Evolutionary conservation across 1,140 invertebrate species (phyloP).

Genomic region (Neodiprion virginianus): DNA sequence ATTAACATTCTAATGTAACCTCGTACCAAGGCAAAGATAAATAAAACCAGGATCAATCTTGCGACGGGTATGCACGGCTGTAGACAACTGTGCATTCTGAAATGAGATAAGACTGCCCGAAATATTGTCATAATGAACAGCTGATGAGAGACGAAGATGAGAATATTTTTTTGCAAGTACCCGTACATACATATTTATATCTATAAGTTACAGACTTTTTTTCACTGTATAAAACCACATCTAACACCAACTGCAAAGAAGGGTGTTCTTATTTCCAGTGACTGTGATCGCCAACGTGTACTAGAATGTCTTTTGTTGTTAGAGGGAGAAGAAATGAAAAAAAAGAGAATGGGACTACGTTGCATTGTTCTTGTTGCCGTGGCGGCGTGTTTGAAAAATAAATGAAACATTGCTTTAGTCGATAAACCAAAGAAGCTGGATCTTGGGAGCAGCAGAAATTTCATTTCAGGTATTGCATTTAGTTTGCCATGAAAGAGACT

Average conservation of each 20-base stretch:
- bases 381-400: background rate
- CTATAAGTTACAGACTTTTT: background rate
- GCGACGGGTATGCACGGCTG: constrained; percentile 49
- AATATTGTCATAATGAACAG: constrained; percentile 36
- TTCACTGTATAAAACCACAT: background rate
- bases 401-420: background rate
- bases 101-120: constrained; percentile 42
- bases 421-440: constrained; percentile 11
- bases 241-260: no score
- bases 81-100: constrained; percentile 45
- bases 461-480: constrained; percentile 10
- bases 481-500: constrained; percentile 46
- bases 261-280: no score
- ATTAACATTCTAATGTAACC: constrained; percentile 39
- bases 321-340: background rate
- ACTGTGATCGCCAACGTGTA: no score
- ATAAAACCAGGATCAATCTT: constrained; percentile 53
- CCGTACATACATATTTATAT: background rate
- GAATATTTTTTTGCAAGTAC: background rate
- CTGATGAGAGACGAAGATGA: background rate
- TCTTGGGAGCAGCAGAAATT: constrained; percentile 17
- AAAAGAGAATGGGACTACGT: background rate
- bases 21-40: constrained; percentile 46
- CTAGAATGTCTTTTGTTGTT: no score
- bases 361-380: background rate